Conservation (phyloP, 2,113 vertebrate species). For the Leptobrachium leishanense region DNA sequence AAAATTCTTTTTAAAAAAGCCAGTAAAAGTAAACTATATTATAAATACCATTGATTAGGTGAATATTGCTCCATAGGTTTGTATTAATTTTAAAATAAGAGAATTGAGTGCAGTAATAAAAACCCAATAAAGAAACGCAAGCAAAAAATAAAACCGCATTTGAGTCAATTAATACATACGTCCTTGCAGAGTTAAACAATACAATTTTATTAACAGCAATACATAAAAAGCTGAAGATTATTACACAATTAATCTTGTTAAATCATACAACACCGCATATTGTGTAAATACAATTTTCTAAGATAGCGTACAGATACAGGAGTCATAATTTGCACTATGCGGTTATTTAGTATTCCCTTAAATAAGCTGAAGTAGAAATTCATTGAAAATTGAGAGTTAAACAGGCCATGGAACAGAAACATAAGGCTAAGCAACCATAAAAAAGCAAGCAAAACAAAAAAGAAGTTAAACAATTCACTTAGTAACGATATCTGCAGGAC, state of each 20-base stretch:
- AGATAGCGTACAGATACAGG: slow-evolving; percentile 43
- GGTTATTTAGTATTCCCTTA: background rate
- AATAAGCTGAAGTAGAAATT: slow-evolving; percentile 5
- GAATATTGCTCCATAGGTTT: too few species aligned
- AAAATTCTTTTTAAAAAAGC: too few species aligned
- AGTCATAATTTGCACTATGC: background rate
- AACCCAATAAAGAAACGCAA: too few species aligned
- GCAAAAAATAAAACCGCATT: too few species aligned
- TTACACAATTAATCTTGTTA: slow-evolving; percentile 49
- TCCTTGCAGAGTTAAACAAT: slow-evolving; percentile 54
- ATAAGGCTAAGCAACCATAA: background rate
- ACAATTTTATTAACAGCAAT: slow-evolving; percentile 46
- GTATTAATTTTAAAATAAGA: too few species aligned
- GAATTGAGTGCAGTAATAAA: too few species aligned
- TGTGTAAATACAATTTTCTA: slow-evolving; percentile 18
- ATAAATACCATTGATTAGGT: too few species aligned
- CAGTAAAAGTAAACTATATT: too few species aligned
- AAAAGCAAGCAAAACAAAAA: too few species aligned
- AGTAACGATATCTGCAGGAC: too few species aligned
- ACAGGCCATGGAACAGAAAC: background rate
- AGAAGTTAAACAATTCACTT: too few species aligned
- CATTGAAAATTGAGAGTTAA: background rate
- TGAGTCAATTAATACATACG: slow-evolving; percentile 15
- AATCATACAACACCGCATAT: slow-evolving; percentile 49
- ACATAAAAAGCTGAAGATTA: slow-evolving; percentile 52